Base-by-base conservation (phyloP, 2,113 vertebrate species). In the Uropsilus gracilis region DNA sequence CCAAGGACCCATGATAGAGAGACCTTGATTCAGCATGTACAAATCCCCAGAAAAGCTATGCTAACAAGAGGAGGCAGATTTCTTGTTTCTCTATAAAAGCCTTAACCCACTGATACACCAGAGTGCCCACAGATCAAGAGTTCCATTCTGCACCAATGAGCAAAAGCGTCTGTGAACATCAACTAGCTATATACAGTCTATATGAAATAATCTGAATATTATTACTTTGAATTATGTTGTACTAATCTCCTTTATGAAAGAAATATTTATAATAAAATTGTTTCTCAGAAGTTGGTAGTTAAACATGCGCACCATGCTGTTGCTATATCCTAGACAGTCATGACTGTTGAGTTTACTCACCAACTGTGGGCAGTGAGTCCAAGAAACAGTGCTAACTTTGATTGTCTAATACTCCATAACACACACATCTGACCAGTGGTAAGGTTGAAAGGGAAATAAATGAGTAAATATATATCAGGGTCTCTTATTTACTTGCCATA, bases 321-420 rank as follows among this genome's bases (percentile, higher is more conserved):
- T 34, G 26, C 10, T 61, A 3, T 30, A 20, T 3, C 46, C 32
- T 66, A 32, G 20, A 13, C 20, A 24, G 6, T 50, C 17, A 5
- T 4, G n/a, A 32, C 34, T 6, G 0, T 2, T 8, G 16, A 66
- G 66, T 37, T 30, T 0, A 26, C 44, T 6, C 6, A 7, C 28
- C 20, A 8, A 2, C 20, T 44, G 8, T 12, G 50, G 48, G 30
- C 71, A n/a, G 3, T 0, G 17, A 16, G 1, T 20, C 26, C 37
- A 4, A 18, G 48, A 44, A 26, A 28, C 11, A 57, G n/a, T 18
- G 1, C 26, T 24, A 30, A 17, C 13, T 26, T 39, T n/a, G 24
- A 55, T 30, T 30, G 39, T 20, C 59, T 73, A 42, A 10, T 26
- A 20, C 18, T 14, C 32, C 37, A 59, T 32, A 8, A 17, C 30